phyloP scores from a whole-genome alignment of 2,113 vertebrate species.

The Halcyon senegalensis region DNA sequence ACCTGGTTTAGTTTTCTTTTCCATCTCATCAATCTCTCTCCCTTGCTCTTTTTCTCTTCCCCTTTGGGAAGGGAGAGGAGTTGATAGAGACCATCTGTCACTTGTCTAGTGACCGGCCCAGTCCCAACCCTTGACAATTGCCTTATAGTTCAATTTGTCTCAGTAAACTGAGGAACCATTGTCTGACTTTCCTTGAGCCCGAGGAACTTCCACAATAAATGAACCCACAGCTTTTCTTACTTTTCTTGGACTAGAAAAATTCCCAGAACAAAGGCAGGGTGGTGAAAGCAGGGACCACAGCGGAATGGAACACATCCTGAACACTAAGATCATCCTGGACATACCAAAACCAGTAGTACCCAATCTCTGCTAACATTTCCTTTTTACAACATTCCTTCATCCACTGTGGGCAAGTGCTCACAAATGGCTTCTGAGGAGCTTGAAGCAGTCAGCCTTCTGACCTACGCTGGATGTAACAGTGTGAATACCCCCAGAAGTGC shows the following conservation, averaged over 20 bases:
- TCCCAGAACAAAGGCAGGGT: background rate
- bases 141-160: background rate
- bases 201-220: background rate
- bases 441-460: background rate
- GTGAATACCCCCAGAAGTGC: background rate
- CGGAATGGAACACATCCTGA: background rate
- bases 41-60: no score
- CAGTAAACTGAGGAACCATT: rapidly evolving
- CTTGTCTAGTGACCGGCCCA: no score
- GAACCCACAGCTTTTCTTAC: background rate
- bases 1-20: no score
- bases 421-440: background rate
- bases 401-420: background rate
- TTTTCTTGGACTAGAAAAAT: background rate
- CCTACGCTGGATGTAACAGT: background rate
- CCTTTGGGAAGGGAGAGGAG: no score
- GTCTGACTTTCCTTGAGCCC: background rate
- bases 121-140: no score
- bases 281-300: background rate
- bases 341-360: background rate
- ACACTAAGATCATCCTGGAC: background rate
- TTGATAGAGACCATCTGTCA: no score
- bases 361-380: background rate
- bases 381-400: background rate
- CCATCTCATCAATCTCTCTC: no score